phyloP scores from a whole-genome alignment of 2,888 invertebrate genomes.

The Tanytarsus gracilentus region DNA sequence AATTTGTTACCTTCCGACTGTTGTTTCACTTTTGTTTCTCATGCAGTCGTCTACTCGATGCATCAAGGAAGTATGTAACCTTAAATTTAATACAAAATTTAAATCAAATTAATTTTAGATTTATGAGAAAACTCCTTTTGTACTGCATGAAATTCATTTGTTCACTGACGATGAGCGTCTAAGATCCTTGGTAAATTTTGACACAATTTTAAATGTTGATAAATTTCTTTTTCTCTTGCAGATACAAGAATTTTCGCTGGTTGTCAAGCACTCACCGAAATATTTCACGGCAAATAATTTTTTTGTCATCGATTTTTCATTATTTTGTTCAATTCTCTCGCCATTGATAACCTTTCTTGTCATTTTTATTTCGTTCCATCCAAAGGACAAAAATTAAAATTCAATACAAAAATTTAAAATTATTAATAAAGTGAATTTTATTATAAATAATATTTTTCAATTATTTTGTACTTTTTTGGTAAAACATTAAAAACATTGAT shows the following conservation, averaged over 20 bases:
- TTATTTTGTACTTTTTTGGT: too few species aligned
- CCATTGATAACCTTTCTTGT: conserved; percentile 12
- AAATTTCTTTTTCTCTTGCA: background rate
- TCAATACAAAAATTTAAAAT: too few species aligned
- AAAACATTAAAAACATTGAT: too few species aligned
- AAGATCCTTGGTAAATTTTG: background rate
- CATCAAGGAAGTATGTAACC: conserved; percentile 11
- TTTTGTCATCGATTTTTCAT: conserved; percentile 1
- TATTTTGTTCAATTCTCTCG: background rate
- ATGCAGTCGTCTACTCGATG: conserved; percentile 3
- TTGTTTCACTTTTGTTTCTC: background rate
- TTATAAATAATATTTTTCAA: too few species aligned
- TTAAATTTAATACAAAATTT: background rate
- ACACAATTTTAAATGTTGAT: background rate
- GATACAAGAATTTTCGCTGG: conserved; percentile 16
- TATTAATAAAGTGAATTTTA: too few species aligned
- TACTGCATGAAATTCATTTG: conserved; percentile 5
- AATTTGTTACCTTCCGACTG: background rate
- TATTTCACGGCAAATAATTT: conserved; percentile 20
- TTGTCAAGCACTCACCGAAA: conserved; percentile 16
- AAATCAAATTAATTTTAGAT: background rate
- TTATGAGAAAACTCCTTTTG: conserved; percentile 4
- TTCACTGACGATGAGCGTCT: conserved; percentile 7
- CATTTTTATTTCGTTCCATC: conserved; percentile 23
- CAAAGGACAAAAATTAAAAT: background rate